A percentile compares a stretch with the other conserved stretches of the same genome.
phyloP scores from a whole-genome alignment of 2,797 vertebrate species.

The Carcharodon carcharias region DNA sequence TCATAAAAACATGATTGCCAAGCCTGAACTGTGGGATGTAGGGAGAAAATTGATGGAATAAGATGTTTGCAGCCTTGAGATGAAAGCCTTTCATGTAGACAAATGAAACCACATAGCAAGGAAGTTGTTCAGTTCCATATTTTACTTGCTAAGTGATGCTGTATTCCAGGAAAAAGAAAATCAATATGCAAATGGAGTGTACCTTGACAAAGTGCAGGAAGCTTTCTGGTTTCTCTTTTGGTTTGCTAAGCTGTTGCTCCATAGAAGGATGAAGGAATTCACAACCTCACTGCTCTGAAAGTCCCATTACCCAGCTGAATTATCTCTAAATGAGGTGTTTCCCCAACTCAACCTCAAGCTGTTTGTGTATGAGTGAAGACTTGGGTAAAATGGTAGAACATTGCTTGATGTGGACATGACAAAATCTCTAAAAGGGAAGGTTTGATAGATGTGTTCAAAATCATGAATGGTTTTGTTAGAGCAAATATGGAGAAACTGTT shows the following conservation, averaged over 20 bases:
- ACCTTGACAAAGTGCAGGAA: neutral
- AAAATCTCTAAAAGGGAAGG: neutral
- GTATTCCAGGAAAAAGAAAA: neutral
- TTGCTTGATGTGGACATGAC: neutral
- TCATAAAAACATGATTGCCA: neutral
- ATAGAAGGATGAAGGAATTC: neutral
- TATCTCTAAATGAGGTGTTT: neutral
- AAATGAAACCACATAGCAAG: neutral
- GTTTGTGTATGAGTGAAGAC: neutral
- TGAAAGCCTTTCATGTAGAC: neutral
- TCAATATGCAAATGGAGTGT: neutral
- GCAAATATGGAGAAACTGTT: neutral
- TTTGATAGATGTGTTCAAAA: neutral
- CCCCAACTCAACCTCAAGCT: neutral
- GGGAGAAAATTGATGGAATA: neutral
- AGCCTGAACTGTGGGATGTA: neutral
- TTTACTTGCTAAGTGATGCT: neutral
- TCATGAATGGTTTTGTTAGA: neutral
- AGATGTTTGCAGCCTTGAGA: neutral
- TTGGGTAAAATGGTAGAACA: neutral
- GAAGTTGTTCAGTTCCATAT: neutral
- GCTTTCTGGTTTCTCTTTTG: neutral
- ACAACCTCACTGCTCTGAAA: neutral
- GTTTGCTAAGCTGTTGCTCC: neutral
- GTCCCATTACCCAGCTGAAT: neutral